phyloP scores from a whole-genome alignment of 2,113 vertebrate genomes.

The Ursus arctos region DNA sequence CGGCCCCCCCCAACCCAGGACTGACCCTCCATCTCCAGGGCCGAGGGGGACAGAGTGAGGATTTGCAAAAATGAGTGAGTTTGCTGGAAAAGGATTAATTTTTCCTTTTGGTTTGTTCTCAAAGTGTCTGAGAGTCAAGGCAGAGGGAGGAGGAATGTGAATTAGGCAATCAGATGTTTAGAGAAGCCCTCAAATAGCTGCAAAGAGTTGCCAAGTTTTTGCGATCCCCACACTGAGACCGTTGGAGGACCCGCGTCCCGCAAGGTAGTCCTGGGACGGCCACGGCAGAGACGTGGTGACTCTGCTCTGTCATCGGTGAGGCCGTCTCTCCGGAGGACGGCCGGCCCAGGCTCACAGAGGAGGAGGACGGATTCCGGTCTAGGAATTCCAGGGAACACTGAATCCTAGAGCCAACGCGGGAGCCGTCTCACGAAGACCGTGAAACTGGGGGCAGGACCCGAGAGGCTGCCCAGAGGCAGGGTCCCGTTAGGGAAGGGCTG shows the following conservation, averaged over 20 bases:
- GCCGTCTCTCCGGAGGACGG: background rate
- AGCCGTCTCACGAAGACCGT: background rate
- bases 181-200: background rate
- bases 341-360: background rate
- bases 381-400: background rate
- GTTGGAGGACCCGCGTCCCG: background rate
- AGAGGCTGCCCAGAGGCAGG: background rate
- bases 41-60: background rate
- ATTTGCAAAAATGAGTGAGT: background rate
- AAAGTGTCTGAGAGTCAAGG: background rate
- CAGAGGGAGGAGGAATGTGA: background rate
- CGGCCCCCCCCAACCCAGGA: background rate
- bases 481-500: background rate
- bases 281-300: fast-evolving
- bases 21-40: background rate
- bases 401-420: background rate
- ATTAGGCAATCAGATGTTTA: background rate
- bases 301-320: fast-evolving
- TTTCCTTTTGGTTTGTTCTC: conserved; percentile 7
- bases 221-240: background rate
- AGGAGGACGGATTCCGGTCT: background rate
- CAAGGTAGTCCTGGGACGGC: fast-evolving
- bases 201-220: fast-evolving
- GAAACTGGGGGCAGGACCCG: background rate
- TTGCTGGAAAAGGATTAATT: background rate